A percentile compares a stretch with the other conserved stretches of the same genome.
Conservation (phyloP, 2,888 invertebrate genomes). For the Selenia dentaria region DNA sequence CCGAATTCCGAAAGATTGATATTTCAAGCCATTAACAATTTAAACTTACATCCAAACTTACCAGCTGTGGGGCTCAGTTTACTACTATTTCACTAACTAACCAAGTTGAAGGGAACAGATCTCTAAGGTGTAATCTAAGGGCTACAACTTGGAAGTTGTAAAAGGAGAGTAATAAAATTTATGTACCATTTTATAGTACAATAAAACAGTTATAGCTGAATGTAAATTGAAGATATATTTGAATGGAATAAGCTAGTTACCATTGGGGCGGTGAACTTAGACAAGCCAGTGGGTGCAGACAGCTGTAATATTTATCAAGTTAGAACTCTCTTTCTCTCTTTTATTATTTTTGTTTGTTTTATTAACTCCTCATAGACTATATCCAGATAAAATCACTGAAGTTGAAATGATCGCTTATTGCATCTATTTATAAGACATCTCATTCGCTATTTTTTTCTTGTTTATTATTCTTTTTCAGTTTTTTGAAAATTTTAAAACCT, state of each 20-base stretch:
- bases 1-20: too few relatives aligned
- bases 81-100: slow-evolving; percentile 4
- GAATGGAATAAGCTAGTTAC: slow-evolving; percentile 20
- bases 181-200: slow-evolving; percentile 44
- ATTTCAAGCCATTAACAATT: background rate
- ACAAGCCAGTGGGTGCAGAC: too few relatives aligned
- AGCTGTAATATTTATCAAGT: too few relatives aligned
- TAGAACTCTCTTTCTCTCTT: too few relatives aligned
- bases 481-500: too few relatives aligned
- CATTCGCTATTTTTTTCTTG: too few relatives aligned
- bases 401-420: too few relatives aligned
- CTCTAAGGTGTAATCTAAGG: slow-evolving; percentile 15
- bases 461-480: too few relatives aligned
- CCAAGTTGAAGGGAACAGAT: slow-evolving; percentile 11
- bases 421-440: too few relatives aligned
- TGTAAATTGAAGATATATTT: slow-evolving; percentile 23
- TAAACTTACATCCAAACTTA: slow-evolving; percentile 2
- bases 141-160: slow-evolving; percentile 29
- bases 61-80: slow-evolving; percentile 7
- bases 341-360: too few relatives aligned
- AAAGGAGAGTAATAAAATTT: slow-evolving; percentile 45
- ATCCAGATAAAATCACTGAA: too few relatives aligned
- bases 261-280: slow-evolving; percentile 11
- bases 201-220: slow-evolving; percentile 46
- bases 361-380: too few relatives aligned